Percentiles rank a stretch among this genome's conserved stretches.
These are phyloP conservation scores for Bhutanitis thaidina DNA, from an alignment of 2,888 invertebrate species.

Conservation along the genomic window DNA sequence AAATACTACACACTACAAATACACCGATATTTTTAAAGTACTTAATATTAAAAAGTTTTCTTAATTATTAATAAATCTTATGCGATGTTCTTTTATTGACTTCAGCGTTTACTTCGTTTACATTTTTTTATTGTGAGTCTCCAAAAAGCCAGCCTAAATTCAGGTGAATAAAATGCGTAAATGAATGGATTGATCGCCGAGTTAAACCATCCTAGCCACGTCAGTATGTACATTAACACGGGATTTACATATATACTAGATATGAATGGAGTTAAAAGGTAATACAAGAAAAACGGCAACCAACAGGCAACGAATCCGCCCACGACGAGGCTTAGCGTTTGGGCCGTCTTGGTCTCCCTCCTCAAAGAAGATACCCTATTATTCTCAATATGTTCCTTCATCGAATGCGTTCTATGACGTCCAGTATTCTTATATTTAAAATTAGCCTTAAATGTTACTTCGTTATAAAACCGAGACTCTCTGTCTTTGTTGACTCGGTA, in stretches of 20 bases:
- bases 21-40: too few relatives aligned
- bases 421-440: constrained; percentile 64
- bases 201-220: constrained; percentile 95
- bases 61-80: too few relatives aligned
- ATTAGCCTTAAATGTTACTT: constrained; percentile 67
- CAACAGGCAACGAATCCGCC: constrained; percentile 94
- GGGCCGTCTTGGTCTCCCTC: constrained; percentile 92
- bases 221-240: constrained; percentile 86
- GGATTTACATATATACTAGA: constrained; percentile 80
- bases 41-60: too few relatives aligned
- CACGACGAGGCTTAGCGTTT: constrained; percentile 91
- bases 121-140: constrained; percentile 87
- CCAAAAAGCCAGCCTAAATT: constrained; percentile 93
- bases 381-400: constrained; percentile 77
- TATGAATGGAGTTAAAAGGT: constrained; percentile 89
- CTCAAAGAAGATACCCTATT: constrained; percentile 84
- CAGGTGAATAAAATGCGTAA: constrained; percentile 93
- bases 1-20: too few relatives aligned
- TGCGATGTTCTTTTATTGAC: too few relatives aligned
- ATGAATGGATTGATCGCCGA: constrained; percentile 95
- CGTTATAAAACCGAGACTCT: constrained; percentile 59
- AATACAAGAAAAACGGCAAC: constrained; percentile 92
- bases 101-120: constrained; percentile 51
- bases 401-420: constrained; percentile 71
- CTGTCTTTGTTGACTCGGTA: constrained; percentile 47